Base-by-base conservation (phyloP, 2,113 vertebrate species). In the Vidua macroura region DNA sequence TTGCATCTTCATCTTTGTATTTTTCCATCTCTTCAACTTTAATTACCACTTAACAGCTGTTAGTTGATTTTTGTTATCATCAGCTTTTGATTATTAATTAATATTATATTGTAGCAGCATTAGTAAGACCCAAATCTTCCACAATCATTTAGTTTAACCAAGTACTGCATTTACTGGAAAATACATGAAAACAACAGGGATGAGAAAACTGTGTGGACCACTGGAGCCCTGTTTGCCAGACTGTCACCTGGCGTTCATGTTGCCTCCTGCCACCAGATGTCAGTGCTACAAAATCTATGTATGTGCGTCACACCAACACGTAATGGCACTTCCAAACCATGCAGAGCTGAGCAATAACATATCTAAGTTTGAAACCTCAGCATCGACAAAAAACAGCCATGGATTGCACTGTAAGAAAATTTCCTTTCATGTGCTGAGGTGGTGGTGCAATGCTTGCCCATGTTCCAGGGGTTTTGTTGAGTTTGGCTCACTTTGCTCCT, bases 201-300 rank as follows among this genome's bases (percentile, higher is more conserved):
- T 14, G 27, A 53, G 39, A 59, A 53, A 22, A n/a, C 7, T 0
- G 2, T 13, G 13, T 0, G 0, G 31, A 15, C 2, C 41, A 15
- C 1, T 15, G 48, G 6, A 81, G 39, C 15, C 8, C 16, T 25
- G 27, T 31, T 81, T 63, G 35, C 30, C n/a, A 16, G 56, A 27
- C 21, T 51, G 35, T 14, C 58, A 5, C 13, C 31, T 31, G 24
- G 66, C 1, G 25, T 28, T 53, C 31, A 4, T 5, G 3, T 11
- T 43, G 53, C 13, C 30, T 83, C 33, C 55, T 77, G 85, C 75
- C 95, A 90, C 67, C 72, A 96, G 95, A n/a, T 93, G 93, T 85
- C 95, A 95, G 93, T 77, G 79, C 75, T 74, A 74, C 44, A 39
- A 52, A 80, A 93, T 35, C 15, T 27, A 41, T 7, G 25, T 4